Evolutionary conservation across 2,888 invertebrate species (phyloP).

Genomic region (Agrotis segetum): DNA sequence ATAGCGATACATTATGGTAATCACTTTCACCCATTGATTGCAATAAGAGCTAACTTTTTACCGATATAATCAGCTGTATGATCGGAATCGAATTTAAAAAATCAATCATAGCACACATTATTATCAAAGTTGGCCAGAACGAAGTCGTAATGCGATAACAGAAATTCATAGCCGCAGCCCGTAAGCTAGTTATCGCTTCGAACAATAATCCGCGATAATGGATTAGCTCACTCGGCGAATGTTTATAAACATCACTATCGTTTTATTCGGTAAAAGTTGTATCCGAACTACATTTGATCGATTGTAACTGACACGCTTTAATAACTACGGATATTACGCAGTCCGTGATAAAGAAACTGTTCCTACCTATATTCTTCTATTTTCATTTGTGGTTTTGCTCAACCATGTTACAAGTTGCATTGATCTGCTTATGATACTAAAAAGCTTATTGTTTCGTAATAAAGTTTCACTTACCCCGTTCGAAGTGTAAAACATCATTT

Average conservation of each 20-base stretch:
- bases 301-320: conserved; percentile 74
- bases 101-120: conserved; percentile 72
- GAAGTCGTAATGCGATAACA: conserved; percentile 69
- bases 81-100: conserved; percentile 68
- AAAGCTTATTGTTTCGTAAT: conserved; percentile 48
- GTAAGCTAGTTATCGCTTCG: conserved; percentile 82
- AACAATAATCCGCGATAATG: conserved; percentile 90
- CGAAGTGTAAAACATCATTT: conserved; percentile 52
- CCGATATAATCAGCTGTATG: conserved; percentile 61
- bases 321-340: conserved; percentile 61
- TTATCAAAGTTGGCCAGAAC: conserved; percentile 68
- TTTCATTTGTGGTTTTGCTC: conserved; percentile 45
- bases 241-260: conserved; percentile 88
- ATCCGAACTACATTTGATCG: conserved; percentile 75
- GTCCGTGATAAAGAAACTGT: conserved; percentile 46
- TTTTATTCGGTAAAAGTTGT: conserved; percentile 77
- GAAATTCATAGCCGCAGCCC: conserved; percentile 70
- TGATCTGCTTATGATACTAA: conserved; percentile 35
- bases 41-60: conserved; percentile 54
- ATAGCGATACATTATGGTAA: conserved; percentile 62
- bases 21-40: conserved; percentile 66
- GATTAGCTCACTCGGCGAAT: conserved; percentile 85
- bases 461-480: conserved; percentile 59
- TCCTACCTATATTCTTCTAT: conserved; percentile 40
- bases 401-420: conserved; percentile 39